A percentile compares a stretch with the other conserved stretches of the same genome.
Evolutionary conservation across 30 jellyfish, hydroid and myxozoan genomes (phyloP).

Genomic region (Euphysa ruthae): DNA sequence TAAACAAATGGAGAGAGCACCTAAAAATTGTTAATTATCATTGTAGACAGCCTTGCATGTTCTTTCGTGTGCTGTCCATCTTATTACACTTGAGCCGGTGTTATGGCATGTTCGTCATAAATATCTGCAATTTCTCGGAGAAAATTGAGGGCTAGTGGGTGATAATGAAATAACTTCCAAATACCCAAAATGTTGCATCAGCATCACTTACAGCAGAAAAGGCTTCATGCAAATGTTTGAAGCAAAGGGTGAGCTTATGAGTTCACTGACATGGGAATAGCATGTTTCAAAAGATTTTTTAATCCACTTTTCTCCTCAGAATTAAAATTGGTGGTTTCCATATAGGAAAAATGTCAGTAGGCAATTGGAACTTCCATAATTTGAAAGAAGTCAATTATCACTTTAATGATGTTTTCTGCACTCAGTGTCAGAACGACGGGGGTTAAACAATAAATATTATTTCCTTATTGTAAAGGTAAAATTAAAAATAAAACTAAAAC

Average conservation of each 20-base stretch:
- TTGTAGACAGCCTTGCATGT: constrained; percentile 2
- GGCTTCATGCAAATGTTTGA: not conserved
- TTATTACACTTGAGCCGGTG: not conserved
- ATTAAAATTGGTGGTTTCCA: not conserved
- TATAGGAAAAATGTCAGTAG: not conserved
- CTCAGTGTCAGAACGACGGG: too few species aligned
- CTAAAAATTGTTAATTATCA: not conserved
- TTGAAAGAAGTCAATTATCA: not conserved
- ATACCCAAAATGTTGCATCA: not conserved
- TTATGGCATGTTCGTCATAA: not conserved
- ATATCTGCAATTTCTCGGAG: not conserved
- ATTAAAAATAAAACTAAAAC: too few species aligned
- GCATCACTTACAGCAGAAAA: not conserved
- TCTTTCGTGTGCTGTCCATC: not conserved
- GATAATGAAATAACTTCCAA: not conserved
- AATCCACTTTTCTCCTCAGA: not conserved
- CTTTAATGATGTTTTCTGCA: too few species aligned
- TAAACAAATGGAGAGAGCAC: not conserved
- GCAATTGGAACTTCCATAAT: too few species aligned
- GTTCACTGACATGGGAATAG: not conserved
- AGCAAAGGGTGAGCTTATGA: too few species aligned
- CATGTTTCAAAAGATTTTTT: not conserved
- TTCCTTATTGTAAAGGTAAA: too few species aligned
- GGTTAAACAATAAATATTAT: too few species aligned
- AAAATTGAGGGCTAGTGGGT: not conserved